These are phyloP conservation scores for Hippopotamyrus pictus DNA, from an alignment of 2,797 vertebrate species.

Conservation along the genomic window DNA sequence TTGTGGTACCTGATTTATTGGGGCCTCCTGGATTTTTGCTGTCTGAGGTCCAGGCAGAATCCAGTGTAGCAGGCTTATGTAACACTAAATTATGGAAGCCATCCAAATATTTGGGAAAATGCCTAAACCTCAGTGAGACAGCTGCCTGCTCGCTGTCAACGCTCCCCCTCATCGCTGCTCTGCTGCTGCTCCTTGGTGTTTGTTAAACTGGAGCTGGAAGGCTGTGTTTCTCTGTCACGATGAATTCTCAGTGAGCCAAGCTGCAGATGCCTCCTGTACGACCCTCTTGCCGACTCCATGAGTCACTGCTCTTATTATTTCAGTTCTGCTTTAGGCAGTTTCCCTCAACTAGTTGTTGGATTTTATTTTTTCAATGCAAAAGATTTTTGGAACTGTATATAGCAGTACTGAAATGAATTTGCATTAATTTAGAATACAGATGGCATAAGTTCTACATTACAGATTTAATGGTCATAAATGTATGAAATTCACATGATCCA, in stretches of 20 bases:
- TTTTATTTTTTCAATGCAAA: not conserved
- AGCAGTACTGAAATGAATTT: not conserved
- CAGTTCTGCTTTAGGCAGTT: not conserved
- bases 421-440: not conserved
- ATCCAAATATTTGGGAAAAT: not conserved
- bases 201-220: not conserved
- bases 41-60: not conserved
- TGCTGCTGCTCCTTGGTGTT: not conserved
- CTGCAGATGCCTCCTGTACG: not conserved
- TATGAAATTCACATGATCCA: not conserved
- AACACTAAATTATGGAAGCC: not conserved
- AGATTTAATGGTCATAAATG: not conserved
- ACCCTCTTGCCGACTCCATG: not conserved
- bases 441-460: not conserved
- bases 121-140: not conserved
- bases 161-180: not conserved
- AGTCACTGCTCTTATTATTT: not conserved
- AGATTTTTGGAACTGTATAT: not conserved
- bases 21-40: not conserved
- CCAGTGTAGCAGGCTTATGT: not conserved
- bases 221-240: not conserved
- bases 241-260: not conserved
- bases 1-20: not conserved
- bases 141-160: not conserved
- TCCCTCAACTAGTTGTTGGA: not conserved